Evolutionary conservation across 1,140 invertebrate genomes (phyloP), one percentile per base, ranked within the genome.

Genomic region (Piezodorus guildinii): DNA sequence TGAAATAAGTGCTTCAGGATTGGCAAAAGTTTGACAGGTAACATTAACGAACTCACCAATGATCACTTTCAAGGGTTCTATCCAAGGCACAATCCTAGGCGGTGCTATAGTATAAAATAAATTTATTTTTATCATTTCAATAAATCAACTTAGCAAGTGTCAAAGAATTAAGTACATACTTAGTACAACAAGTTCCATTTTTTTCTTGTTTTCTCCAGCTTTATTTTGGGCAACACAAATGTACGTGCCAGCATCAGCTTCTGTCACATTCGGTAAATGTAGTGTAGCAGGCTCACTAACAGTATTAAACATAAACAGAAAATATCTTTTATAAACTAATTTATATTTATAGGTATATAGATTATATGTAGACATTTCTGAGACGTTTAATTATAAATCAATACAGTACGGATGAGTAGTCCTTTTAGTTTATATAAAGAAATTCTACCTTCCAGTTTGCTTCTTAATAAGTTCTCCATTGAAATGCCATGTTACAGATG

Each of bases 401-500:
- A 17, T 46, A 46, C n/a, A n/a, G n/a, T n/a, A n/a, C n/a, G n/a
- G n/a, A n/a, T n/a, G n/a, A n/a, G 45, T 5, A 46, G 27, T 12
- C 12, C 4, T 39, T 39, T 39, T 39, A 25, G 27, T 27, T 25
- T 23, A 17, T 27, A 25, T 10, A 5, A 23, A 27, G 27, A 23
- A 25, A 9, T 27, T 6, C 49, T 17, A 60, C 58, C 58, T 60
- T 2, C 39, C 58, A 39, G 30, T 16, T 49, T 21, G 23, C 52
- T 62, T 62, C 25, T 62, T 62, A 19, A 62, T 62, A 34, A 23
- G 19, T 23, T 61, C 14, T n/a, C 67, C 68, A 61, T 70, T 65
- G n/a, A 45, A 58, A 17, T 59, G 45, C 69, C 69, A 70, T 3
- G 43, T 19, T 23, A 70, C 54, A 16, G 21, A 34, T 15, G 69